phyloP scores from a whole-genome alignment of 35 echinoderm and acorn worm species.

The Diadema setosum region DNA sequence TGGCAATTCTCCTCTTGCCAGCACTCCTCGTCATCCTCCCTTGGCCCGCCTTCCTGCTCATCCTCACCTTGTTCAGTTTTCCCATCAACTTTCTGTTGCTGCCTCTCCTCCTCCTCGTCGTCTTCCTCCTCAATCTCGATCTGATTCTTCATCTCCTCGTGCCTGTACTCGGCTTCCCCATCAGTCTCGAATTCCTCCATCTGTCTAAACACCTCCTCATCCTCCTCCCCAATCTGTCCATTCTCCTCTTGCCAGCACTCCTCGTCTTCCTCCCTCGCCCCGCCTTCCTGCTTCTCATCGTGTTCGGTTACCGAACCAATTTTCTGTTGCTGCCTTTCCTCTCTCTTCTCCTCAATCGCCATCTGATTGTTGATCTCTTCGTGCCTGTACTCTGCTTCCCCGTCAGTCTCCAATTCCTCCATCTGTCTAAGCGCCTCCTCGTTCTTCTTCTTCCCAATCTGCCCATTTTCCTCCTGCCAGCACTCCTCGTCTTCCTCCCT shows the following conservation, averaged over 20 bases:
- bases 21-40: not conserved
- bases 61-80: too few species aligned
- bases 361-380: not conserved
- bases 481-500: not conserved
- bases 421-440: not conserved
- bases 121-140: not conserved
- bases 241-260: too few species aligned
- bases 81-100: not conserved
- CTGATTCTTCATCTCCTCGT: not conserved
- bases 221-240: not conserved
- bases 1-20: not conserved
- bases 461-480: not conserved
- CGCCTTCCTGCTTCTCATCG: too few species aligned
- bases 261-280: too few species aligned
- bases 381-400: too few species aligned
- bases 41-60: too few species aligned
- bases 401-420: too few species aligned
- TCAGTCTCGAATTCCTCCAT: not conserved
- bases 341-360: too few species aligned
- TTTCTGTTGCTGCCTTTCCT: too few species aligned
- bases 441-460: not conserved
- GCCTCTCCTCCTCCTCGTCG: not conserved
- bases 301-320: too few species aligned
- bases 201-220: not conserved
- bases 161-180: not conserved